Conservation (phyloP, 2,797 vertebrate genomes). For the Sebastes vulpes region DNA sequence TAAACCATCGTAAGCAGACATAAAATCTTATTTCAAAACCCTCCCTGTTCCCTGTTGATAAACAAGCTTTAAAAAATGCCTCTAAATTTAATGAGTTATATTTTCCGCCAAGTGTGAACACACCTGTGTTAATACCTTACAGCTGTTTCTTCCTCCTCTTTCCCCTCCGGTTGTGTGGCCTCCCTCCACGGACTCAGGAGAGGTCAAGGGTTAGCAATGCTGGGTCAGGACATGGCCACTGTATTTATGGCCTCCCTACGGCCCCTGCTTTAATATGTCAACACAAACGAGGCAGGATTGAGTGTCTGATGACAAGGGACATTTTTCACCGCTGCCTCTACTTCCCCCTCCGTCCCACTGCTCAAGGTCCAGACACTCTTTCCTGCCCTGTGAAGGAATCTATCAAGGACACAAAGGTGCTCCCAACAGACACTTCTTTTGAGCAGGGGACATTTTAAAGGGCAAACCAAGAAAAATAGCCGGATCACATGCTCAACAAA, state of each 20-base stretch:
- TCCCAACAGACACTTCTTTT: conserved; percentile 21
- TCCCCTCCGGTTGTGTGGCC: background rate
- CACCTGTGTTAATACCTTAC: background rate
- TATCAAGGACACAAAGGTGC: conserved; percentile 57
- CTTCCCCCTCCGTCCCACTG: conserved; percentile 34
- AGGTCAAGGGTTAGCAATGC: conserved; percentile 63
- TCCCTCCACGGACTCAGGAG: background rate
- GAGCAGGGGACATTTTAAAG: conserved; percentile 52
- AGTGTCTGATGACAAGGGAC: conserved; percentile 77
- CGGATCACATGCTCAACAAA: conserved; percentile 38
- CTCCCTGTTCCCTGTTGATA: background rate
- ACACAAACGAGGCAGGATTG: conserved; percentile 80
- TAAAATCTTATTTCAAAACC: background rate
- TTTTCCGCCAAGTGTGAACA: background rate
- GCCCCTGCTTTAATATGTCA: conserved; percentile 73
- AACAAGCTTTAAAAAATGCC: background rate
- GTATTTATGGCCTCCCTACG: conserved; percentile 71
- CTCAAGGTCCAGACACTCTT: conserved; percentile 68
- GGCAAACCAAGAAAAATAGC: conserved; percentile 45
- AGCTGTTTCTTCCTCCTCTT: background rate
- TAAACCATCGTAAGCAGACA: background rate
- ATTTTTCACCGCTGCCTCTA: conserved; percentile 78
- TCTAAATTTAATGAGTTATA: background rate
- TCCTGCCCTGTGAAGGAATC: conserved; percentile 46
- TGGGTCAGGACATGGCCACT: conserved; percentile 62